Evolutionary conservation across 2,113 vertebrate genomes (phyloP), one percentile per base, ranked within the genome.

Genomic region (Heteronetta atricapilla): DNA sequence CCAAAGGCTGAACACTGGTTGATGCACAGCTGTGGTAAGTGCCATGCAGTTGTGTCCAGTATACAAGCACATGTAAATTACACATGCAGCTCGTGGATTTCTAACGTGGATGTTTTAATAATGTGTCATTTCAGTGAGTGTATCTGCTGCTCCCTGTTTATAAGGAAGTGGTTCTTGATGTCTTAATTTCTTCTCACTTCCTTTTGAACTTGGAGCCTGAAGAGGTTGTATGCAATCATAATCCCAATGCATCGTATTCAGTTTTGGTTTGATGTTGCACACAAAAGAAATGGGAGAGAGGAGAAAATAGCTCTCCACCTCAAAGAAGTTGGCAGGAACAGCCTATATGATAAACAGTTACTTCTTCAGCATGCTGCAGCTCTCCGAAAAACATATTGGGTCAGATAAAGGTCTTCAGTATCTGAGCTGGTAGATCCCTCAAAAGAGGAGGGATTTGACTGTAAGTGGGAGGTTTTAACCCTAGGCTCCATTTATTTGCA

Each of bases 381-480:
- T 78, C 83, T 94, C 64, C 77, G 90, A 40, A 64, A 89, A 84
- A 83, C 81, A 44, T 53, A 82, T 12, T 10, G 67, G 92, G 95
- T 95, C 93, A 95, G 84, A 85, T 84, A 92, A 94, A 96, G 90
- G 94, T 93, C 96, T 92, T 73, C 86, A 76, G 70, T 50, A 79
- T 94, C 90, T 94, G 93, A 96, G 95, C 83, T 87, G 66, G 78
- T 82, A 94, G 96, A 96, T 96, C 94, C 95, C 89, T 95, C 90
- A 72, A 38, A 95, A 95, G 93, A 96, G 95, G 88, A 95, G 90
- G 78, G 92, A 96, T 95, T 93, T 97, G 94, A 96, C 88, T 95
- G 86, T 90, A 96, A 96, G 88, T 94, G 96, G 95, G 94, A 97
- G 92, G 88, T 93, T 96, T 96, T 94, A 96, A 95, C 95, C 90